Conservation (phyloP, 2,888 invertebrate species). For the Drosophila leonis region DNA sequence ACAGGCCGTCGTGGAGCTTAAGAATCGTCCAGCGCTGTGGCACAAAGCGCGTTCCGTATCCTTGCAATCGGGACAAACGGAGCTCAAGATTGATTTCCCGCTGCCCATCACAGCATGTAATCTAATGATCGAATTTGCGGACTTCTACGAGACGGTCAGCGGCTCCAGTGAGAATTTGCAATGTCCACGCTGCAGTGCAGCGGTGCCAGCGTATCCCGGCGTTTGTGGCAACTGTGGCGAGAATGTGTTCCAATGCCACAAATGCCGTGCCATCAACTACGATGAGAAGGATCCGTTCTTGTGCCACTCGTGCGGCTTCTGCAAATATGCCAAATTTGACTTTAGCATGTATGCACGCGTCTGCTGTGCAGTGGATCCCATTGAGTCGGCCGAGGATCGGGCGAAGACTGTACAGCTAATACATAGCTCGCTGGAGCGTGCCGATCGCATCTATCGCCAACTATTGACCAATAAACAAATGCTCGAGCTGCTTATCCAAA, state of each 20-base stretch:
- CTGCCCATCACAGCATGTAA: constrained; percentile 99
- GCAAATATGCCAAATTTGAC: constrained; percentile 99
- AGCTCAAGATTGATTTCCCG: constrained; percentile 98
- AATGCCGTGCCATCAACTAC: constrained; percentile 99
- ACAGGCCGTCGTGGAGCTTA: constrained; percentile 98
- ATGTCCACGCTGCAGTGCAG: constrained; percentile 97
- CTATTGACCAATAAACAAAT: constrained; percentile 95
- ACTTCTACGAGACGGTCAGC: constrained; percentile 98
- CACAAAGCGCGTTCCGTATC: constrained; percentile 97
- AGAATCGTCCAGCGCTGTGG: constrained; percentile 98
- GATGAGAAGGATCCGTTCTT: constrained; percentile 99
- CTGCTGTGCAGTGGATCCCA: constrained; percentile 98
- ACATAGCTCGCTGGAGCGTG: constrained; percentile 95
- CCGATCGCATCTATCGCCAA: constrained; percentile 96
- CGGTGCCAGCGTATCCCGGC: constrained; percentile 98
- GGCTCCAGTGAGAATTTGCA: constrained; percentile 95
- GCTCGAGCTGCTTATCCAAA: constrained; percentile 93
- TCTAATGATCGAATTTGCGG: constrained; percentile 98
- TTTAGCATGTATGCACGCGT: constrained; percentile 95
- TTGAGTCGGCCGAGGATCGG: constrained; percentile 98
- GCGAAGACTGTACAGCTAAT: constrained; percentile 97
- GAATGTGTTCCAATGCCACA: constrained; percentile 99
- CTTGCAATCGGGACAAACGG: constrained; percentile 95
- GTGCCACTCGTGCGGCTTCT: constrained; percentile 99
- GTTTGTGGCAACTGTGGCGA: constrained; percentile 95